Conservation (phyloP, 2,888 invertebrate genomes). For the Halictus ligatus region DNA sequence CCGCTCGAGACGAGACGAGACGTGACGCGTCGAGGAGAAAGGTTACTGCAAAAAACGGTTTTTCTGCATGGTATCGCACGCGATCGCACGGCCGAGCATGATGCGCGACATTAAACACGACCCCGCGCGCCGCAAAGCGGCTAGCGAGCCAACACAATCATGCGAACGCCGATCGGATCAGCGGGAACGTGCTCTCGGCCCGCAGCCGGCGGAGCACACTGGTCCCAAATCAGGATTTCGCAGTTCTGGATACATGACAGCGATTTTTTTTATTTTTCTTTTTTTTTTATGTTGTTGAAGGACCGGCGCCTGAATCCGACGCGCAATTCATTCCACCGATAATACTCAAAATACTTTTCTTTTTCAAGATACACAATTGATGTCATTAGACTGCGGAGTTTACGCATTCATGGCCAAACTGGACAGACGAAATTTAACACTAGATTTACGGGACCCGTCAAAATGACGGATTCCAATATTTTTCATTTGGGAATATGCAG, state of each 20-base stretch:
- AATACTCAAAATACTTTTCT: background rate
- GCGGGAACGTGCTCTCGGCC: slow-evolving; percentile 66
- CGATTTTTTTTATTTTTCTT: background rate
- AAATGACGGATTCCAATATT: no score
- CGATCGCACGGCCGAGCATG: background rate
- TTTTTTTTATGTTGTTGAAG: background rate
- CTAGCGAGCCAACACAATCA: slow-evolving; percentile 65
- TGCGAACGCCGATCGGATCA: slow-evolving; percentile 71
- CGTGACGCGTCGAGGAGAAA: background rate
- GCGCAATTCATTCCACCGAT: background rate
- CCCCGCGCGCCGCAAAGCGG: slow-evolving; percentile 53
- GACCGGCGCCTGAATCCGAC: background rate
- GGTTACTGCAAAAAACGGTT: slow-evolving; percentile 29
- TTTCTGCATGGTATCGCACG: background rate
- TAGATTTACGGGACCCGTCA: no score
- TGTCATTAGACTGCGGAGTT: background rate
- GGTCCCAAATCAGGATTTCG: slow-evolving; percentile 1
- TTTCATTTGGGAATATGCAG: no score
- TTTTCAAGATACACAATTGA: background rate
- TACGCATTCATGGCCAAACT: no score
- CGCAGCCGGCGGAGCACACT: slow-evolving; percentile 19
- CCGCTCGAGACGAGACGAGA: background rate
- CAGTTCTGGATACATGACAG: background rate
- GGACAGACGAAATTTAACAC: no score
- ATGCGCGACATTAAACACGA: slow-evolving; percentile 37